Percentiles rank a stretch among this genome's conserved stretches.
Conservation (phyloP, 64 coral and sea anemone genomes). For the Actinia equina region DNA sequence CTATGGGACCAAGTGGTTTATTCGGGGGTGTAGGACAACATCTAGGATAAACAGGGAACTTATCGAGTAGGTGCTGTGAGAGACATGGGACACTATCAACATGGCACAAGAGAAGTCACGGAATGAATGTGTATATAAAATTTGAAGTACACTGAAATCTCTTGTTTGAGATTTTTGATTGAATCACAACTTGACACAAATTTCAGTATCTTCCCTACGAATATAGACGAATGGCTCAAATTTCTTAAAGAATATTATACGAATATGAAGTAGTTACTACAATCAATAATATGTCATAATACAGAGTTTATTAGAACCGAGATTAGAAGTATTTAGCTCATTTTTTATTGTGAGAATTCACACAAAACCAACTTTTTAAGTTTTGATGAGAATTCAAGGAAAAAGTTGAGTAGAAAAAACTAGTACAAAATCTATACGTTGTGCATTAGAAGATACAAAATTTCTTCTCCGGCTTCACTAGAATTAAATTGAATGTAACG, state of each 20-base stretch:
- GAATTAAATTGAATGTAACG: neutral
- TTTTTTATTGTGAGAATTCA: neutral
- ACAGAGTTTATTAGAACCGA: neutral
- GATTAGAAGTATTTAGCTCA: neutral
- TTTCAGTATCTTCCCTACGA: conserved; percentile 5
- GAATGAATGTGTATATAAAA: conserved; percentile 5
- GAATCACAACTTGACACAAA: neutral
- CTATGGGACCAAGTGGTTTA: conserved; percentile 43
- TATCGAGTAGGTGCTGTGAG: neutral
- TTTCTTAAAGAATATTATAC: neutral
- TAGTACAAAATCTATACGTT: no score
- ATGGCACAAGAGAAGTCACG: neutral
- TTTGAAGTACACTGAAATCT: neutral
- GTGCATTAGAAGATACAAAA: no score
- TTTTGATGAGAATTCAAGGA: neutral
- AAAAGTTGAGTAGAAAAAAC: no score
- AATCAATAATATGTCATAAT: neutral
- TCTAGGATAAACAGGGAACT: conserved; percentile 24
- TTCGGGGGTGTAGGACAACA: conserved; percentile 45
- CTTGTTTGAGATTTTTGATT: neutral
- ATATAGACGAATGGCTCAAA: neutral
- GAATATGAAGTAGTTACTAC: neutral
- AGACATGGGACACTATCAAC: neutral
- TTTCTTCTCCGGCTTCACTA: neutral
- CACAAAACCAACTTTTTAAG: neutral